Evolutionary conservation across 1,140 invertebrate species (phyloP).

Genomic region (Drosophila obscura): DNA sequence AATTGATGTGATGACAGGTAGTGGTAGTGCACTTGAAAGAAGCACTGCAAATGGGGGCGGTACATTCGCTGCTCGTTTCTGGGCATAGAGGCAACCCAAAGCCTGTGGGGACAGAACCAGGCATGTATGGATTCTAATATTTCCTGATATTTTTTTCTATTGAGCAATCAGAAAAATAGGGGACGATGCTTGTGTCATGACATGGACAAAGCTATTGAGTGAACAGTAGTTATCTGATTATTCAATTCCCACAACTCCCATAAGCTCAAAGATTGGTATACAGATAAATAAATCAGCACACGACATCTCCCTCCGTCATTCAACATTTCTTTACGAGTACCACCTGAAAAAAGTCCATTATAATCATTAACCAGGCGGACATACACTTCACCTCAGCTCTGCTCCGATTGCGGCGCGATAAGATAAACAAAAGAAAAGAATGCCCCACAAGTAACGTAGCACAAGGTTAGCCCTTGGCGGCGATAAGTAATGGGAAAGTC

Average conservation of each 20-base stretch:
- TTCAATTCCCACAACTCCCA: too few species aligned
- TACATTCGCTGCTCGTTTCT: too few species aligned
- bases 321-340: conserved; percentile 12
- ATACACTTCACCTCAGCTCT: conserved; percentile 28
- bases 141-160: too few species aligned
- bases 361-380: conserved; percentile 34
- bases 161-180: background rate
- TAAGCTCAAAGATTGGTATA: conserved; percentile 13
- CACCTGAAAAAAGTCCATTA: conserved; percentile 39
- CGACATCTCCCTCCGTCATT: conserved; percentile 6
- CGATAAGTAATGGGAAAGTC: conserved; percentile 44
- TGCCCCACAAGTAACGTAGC: conserved; percentile 17
- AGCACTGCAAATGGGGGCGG: too few species aligned
- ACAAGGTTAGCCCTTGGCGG: conserved; percentile 11
- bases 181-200: too few species aligned
- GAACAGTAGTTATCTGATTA: too few species aligned
- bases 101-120: too few species aligned
- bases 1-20: too few species aligned
- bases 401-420: conserved; percentile 29
- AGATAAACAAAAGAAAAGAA: conserved; percentile 44
- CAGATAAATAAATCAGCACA: conserved; percentile 33
- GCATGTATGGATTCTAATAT: too few species aligned
- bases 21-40: too few species aligned
- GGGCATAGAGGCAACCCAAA: too few species aligned
- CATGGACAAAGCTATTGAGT: too few species aligned